Percentiles rank a stretch among this genome's conserved stretches.
phyloP scores from a whole-genome alignment of 2,888 invertebrate genomes.

The Sphecodes monilicornis region DNA sequence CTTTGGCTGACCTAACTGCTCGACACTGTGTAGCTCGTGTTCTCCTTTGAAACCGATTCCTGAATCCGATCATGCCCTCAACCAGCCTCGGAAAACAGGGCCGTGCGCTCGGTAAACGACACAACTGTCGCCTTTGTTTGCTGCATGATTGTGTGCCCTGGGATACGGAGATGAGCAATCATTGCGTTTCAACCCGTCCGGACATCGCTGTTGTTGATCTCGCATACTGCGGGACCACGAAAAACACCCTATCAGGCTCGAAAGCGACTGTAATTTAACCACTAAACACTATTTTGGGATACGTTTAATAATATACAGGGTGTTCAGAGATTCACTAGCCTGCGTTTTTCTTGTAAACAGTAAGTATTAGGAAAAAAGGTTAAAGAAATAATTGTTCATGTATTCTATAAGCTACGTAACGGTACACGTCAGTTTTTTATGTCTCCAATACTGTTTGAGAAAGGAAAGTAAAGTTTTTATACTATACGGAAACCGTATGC shows the following conservation, averaged over 20 bases:
- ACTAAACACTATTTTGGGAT: too few relatives aligned
- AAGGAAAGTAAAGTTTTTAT: too few relatives aligned
- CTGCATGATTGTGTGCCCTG: background rate
- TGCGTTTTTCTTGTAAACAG: too few relatives aligned
- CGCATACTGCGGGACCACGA: background rate
- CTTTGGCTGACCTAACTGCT: slow-evolving; percentile 1
- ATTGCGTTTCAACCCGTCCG: background rate
- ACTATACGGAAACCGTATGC: too few relatives aligned
- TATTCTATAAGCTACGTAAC: too few relatives aligned
- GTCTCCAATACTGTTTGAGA: too few relatives aligned
- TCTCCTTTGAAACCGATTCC: slow-evolving; percentile 2
- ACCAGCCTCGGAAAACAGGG: background rate
- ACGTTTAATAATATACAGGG: too few relatives aligned
- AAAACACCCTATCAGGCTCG: background rate
- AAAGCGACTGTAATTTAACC: background rate
- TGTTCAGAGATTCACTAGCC: too few relatives aligned
- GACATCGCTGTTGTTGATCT: background rate
- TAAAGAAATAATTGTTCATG: too few relatives aligned
- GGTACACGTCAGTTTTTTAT: too few relatives aligned
- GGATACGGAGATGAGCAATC: slow-evolving; percentile 1
- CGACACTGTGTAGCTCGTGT: background rate
- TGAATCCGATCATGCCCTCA: background rate
- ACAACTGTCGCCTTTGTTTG: background rate
- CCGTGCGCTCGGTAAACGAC: background rate
- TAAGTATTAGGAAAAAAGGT: too few relatives aligned